phyloP scores from a whole-genome alignment of 1,140 invertebrate genomes.

The Tetragonula clypearis region DNA sequence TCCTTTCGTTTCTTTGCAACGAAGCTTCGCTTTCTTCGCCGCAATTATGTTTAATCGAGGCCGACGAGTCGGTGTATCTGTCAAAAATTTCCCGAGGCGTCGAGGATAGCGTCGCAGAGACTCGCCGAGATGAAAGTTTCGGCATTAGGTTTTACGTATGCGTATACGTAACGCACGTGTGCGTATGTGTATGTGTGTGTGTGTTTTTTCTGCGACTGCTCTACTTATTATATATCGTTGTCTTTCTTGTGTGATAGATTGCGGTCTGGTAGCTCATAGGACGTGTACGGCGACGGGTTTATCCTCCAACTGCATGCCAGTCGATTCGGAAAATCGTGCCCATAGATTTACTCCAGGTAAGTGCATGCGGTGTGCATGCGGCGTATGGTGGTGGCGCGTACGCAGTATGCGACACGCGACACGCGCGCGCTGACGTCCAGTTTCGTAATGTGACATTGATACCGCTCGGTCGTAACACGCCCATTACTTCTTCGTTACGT shows the following conservation, averaged over 20 bases:
- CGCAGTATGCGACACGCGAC: background rate
- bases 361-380: slow-evolving; percentile 20
- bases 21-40: background rate
- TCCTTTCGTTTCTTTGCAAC: background rate
- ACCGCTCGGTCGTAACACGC: slow-evolving; percentile 15
- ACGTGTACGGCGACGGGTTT: slow-evolving; percentile 87
- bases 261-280: slow-evolving; percentile 88
- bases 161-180: no score
- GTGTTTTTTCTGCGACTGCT: background rate
- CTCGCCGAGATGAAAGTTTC: background rate
- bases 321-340: slow-evolving; percentile 70
- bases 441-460: slow-evolving; percentile 44
- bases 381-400: no score
- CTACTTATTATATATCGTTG: background rate
- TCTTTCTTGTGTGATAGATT: slow-evolving; percentile 80
- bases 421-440: background rate
- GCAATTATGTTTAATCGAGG: background rate
- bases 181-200: no score
- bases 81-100: background rate
- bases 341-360: slow-evolving; percentile 77
- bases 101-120: background rate
- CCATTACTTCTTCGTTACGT: slow-evolving; percentile 45
- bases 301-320: slow-evolving; percentile 78
- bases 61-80: background rate
- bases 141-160: background rate